Percentiles rank a stretch among this genome's conserved stretches.
phyloP scores from a whole-genome alignment of 2,888 invertebrate species.

The Campoplex nolae region DNA sequence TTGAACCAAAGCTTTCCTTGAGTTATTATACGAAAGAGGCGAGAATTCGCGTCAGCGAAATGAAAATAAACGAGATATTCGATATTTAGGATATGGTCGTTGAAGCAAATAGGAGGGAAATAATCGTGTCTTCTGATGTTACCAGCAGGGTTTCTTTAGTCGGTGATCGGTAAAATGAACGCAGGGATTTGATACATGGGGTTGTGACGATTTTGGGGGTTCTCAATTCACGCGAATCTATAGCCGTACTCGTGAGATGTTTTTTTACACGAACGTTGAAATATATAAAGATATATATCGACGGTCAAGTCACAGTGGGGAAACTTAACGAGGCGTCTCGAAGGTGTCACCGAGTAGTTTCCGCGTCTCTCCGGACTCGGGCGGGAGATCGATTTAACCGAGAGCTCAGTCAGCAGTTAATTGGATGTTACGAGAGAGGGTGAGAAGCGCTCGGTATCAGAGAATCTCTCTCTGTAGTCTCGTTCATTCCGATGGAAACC shows the following conservation, averaged over 20 bases:
- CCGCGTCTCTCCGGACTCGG: constrained; percentile 34
- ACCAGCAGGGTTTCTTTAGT: background rate
- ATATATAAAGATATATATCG: background rate
- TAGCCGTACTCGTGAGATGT: background rate
- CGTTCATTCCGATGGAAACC: constrained; percentile 5
- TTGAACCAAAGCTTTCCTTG: background rate
- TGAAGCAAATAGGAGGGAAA: constrained; percentile 3
- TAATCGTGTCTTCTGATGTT: constrained; percentile 6
- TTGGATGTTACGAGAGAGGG: constrained; percentile 46
- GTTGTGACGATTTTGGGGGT: constrained; percentile 11
- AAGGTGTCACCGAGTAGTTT: constrained; percentile 64
- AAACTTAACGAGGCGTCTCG: constrained; percentile 64
- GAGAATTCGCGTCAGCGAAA: background rate
- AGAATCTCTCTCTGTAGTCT: background rate
- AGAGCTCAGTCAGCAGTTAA: constrained; percentile 62
- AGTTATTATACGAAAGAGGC: background rate
- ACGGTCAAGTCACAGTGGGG: constrained; percentile 13
- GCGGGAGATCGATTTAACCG: constrained; percentile 60
- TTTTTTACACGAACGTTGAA: background rate
- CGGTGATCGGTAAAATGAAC: background rate
- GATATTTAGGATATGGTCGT: constrained; percentile 11
- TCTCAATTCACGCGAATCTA: background rate
- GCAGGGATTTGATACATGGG: constrained; percentile 19
- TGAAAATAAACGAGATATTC: constrained; percentile 24
- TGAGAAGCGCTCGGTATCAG: background rate